Evolutionary conservation across 2,797 vertebrate genomes (phyloP), one percentile per base, ranked within the genome.

Genomic region (Prunella strophiata): DNA sequence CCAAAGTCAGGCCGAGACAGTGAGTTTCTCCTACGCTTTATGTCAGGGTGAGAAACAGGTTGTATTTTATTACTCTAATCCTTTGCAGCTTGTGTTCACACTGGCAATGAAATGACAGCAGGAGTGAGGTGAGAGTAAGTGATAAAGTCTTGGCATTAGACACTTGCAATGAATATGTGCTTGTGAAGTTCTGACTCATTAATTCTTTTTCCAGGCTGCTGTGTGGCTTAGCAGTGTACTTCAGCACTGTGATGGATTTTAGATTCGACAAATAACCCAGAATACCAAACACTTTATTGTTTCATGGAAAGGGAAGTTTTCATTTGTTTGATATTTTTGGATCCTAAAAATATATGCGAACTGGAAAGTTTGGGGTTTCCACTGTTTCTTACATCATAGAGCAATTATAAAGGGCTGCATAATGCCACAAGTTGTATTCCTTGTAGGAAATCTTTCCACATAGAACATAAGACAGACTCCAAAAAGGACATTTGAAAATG

Each of bases 141-240:
- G 92, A 78, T 83, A 75, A 89, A 85, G 70, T 88, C 87, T 94
- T 95, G 79, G 76, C 66, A 84, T 93, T 94, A 4, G 10, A 77
- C 58, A 63, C 91, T 79, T 66, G 52, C 13, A 81, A 43, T 59
- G 51, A 72, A 48, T 51, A 13, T 75, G 50, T 91, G 82, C 66
- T 77, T 73, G 73, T 84, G 72, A 91, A 91, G 30, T 89, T 95
- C 81, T 96, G 93, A 94, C 42, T 91, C 88, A 84, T 91, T 84
- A 85, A 85, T 95, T 72, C 32, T 89, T 86, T 89, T 92, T 75
- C 58, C 61, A 82, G 50, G 54, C 43, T 77, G 34, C 38, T 4
- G 0, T 34, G 73, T 68, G 62, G 23, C 36, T 91, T 70, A 90
- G 72, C 27, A 65, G 21, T 68, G 52, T 25, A 23, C 48, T 87